Evolutionary conservation across 35 echinoderm and acorn worm genomes (phyloP).

Genomic region (Anneissia japonica): DNA sequence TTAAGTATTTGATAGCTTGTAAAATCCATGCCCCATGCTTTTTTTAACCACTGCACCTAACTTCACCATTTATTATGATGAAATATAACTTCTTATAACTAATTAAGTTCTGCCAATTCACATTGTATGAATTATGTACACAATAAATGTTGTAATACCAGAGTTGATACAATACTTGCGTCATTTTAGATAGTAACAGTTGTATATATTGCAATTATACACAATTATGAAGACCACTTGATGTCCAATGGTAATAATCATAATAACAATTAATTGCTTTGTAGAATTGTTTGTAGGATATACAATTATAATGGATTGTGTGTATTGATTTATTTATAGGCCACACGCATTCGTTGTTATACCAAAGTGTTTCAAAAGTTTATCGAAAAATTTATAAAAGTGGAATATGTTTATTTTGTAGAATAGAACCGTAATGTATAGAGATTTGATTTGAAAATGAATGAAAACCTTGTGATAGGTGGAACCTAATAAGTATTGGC

Average conservation of each 20-base stretch:
- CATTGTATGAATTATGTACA: neutral
- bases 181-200: neutral
- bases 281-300: neutral
- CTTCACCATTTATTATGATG: no score
- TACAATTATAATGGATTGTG: neutral
- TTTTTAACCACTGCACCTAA: no score
- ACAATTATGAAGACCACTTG: neutral
- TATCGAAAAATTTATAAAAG: neutral
- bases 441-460: no score
- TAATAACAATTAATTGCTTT: neutral
- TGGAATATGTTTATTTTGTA: neutral
- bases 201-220: neutral
- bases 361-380: neutral
- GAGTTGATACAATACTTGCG: neutral
- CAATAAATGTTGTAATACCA: neutral
- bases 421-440: neutral
- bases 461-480: no score
- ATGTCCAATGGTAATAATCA: neutral
- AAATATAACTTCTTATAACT: no score
- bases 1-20: no score
- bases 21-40: no score
- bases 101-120: no score
- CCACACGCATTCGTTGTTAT: neutral
- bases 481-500: no score
- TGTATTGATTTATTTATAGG: neutral